Evolutionary conservation across 2,113 vertebrate genomes (phyloP), one percentile per base, ranked within the genome.

Genomic region (Puffinus mauretanicus): DNA sequence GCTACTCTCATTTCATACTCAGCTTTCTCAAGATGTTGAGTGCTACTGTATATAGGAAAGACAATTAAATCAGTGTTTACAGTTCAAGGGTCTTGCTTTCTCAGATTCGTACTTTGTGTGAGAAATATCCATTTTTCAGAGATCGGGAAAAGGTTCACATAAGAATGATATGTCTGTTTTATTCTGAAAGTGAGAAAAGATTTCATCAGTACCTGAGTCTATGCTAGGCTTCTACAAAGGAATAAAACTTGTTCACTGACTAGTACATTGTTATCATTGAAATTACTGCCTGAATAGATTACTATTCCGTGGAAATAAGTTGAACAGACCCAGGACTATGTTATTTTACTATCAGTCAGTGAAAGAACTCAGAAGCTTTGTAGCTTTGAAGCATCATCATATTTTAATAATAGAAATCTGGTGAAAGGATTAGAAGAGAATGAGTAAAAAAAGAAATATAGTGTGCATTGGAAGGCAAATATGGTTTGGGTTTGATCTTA

Each of bases 391-490:
- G 5, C 18, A 69, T 27, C 4, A 2, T 57, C 36, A 27, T 77
- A 94, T 90, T 90, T 92, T 86, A 83, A 30, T 79, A 88, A 49
- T 36, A 80, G 40, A 88, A 95, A 69, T 88, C 40, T 77, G 7
- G 21, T 83, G 14, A 47, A 22, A 90, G 11, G 9, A 61, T 65
- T 72, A 61, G 54, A 90, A 80, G 2, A 92, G 16, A 86, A 57
- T 36, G 16, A 69, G 5, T 64, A 26, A 71, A 91, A 85, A 62
- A 57, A 30, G 26, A 88, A 90, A 54, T 52, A 49, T 30, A 40
- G 8, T 46, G 16, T 42, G 6, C 24, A 57, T 40, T 58, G 54
- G 32, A 81, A 78, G 42, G 22, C 5, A 95, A 80, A 65, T 80
- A 73, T 18, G 6, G 1, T 83, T 94, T 9, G 27, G 21, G 15